Percentiles rank a stretch among this genome's conserved stretches.
Evolutionary conservation across 1,140 invertebrate species (phyloP).

Genomic region (Drosophila truncata): DNA sequence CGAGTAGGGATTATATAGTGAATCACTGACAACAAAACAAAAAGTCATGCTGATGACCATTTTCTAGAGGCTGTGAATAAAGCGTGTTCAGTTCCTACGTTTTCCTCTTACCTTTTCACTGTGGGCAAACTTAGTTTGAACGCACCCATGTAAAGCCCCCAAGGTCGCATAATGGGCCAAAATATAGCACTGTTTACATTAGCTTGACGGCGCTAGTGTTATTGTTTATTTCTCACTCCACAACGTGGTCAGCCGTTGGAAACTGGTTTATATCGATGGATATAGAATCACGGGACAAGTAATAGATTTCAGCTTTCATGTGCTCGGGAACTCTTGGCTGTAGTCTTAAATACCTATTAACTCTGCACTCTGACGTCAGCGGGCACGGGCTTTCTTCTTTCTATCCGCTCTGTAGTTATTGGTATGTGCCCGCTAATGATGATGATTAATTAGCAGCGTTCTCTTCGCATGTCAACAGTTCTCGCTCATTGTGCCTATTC

Average conservation of each 20-base stretch:
- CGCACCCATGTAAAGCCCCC: slow-evolving; percentile 7
- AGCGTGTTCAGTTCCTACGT: not conserved
- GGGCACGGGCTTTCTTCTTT: slow-evolving; percentile 18
- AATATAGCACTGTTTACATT: slow-evolving; percentile 13
- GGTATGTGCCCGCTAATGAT: slow-evolving; percentile 46
- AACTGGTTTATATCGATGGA: slow-evolving; percentile 54
- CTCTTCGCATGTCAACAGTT: slow-evolving; percentile 58
- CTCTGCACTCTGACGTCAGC: slow-evolving; percentile 34
- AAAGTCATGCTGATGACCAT: slow-evolving; percentile 7
- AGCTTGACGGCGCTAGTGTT: slow-evolving; percentile 5
- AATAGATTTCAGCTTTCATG: not conserved
- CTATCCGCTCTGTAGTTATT: slow-evolving; percentile 22
- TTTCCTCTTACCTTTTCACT: not conserved
- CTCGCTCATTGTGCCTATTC: slow-evolving; percentile 1
- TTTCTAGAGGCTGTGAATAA: slow-evolving; percentile 6
- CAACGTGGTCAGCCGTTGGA: slow-evolving; percentile 46
- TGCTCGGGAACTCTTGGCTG: slow-evolving; percentile 6
- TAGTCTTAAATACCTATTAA: slow-evolving; percentile 1
- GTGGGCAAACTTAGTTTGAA: not conserved
- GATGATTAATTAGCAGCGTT: slow-evolving; percentile 67
- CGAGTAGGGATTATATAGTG: not conserved
- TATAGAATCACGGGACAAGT: slow-evolving; percentile 18
- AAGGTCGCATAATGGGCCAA: slow-evolving; percentile 28
- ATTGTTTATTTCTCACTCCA: slow-evolving; percentile 51
- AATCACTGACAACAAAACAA: slow-evolving; percentile 1